A percentile compares a stretch with the other conserved stretches of the same genome.
These are phyloP conservation scores for Medauroidea extradentata DNA, from an alignment of 1,140 invertebrate genomes.

Conservation along the genomic window DNA sequence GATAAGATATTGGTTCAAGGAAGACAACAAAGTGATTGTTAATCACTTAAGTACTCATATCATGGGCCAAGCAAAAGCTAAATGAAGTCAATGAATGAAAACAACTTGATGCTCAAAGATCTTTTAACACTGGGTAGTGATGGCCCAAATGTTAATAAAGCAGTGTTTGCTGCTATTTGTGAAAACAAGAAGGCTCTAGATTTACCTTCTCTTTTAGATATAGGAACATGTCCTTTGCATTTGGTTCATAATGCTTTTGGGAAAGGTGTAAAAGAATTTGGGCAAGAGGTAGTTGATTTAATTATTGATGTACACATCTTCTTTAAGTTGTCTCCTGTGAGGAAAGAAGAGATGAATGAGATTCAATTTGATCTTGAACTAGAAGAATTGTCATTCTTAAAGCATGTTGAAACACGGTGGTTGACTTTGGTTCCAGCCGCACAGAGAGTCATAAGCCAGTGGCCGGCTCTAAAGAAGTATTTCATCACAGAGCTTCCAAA, in stretches of 20 bases:
- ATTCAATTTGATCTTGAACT: not conserved
- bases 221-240: slow-evolving; percentile 7
- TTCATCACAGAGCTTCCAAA: not conserved
- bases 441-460: too few relatives aligned
- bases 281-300: not conserved
- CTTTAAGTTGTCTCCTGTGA: too few relatives aligned
- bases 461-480: too few relatives aligned
- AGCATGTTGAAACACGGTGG: too few relatives aligned
- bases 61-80: slow-evolving; percentile 19
- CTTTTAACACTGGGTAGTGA: slow-evolving; percentile 9
- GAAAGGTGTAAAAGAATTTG: not conserved
- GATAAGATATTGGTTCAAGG: slow-evolving; percentile 23
- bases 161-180: slow-evolving; percentile 14
- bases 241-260: slow-evolving; percentile 9
- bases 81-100: slow-evolving; percentile 14
- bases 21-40: slow-evolving; percentile 7
- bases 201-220: slow-evolving; percentile 1
- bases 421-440: too few relatives aligned
- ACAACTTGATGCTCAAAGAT: slow-evolving; percentile 1
- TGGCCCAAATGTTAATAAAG: slow-evolving; percentile 27
- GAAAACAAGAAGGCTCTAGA: not conserved
- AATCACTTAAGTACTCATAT: slow-evolving; percentile 25
- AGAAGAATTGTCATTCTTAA: too few relatives aligned
- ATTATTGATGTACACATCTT: too few relatives aligned
- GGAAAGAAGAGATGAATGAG: not conserved